These are phyloP conservation scores for Limnothrissa miodon DNA, from an alignment of 2,113 vertebrate species.

Conservation along the genomic window DNA sequence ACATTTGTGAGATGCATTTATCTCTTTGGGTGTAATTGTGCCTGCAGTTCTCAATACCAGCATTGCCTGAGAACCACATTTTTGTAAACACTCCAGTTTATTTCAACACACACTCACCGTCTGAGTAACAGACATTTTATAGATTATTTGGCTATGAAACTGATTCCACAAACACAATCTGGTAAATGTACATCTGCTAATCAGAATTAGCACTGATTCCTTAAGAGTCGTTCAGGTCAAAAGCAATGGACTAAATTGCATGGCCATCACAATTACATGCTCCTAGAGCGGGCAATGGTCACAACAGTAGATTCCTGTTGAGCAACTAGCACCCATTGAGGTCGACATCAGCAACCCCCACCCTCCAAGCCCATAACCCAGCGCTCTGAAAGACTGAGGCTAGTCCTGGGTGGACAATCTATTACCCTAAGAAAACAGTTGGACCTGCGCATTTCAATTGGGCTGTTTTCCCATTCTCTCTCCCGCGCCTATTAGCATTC, in stretches of 20 bases:
- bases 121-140: not conserved
- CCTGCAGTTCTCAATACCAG: not conserved
- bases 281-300: not conserved
- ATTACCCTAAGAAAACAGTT: conserved; percentile 76
- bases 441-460: conserved; percentile 74
- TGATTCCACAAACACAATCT: not conserved
- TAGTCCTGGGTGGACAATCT: conserved; percentile 62
- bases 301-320: conserved; percentile 21
- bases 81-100: no score
- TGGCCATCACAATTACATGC: not conserved
- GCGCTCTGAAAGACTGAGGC: conserved; percentile 56
- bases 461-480: conserved; percentile 71
- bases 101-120: no score
- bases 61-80: not conserved
- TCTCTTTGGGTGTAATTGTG: not conserved
- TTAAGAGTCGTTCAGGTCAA: not conserved
- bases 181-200: not conserved
- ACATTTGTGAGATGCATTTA: not conserved
- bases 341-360: conserved; percentile 61
- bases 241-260: not conserved
- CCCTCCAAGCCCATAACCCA: no score
- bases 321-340: conserved; percentile 38
- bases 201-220: not conserved
- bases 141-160: not conserved
- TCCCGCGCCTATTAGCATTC: conserved; percentile 69